Percentiles rank a stretch among this genome's conserved stretches.
These are phyloP conservation scores for Nyleta sp. DNA, from an alignment of 2,888 invertebrate species.

Conservation along the genomic window DNA sequence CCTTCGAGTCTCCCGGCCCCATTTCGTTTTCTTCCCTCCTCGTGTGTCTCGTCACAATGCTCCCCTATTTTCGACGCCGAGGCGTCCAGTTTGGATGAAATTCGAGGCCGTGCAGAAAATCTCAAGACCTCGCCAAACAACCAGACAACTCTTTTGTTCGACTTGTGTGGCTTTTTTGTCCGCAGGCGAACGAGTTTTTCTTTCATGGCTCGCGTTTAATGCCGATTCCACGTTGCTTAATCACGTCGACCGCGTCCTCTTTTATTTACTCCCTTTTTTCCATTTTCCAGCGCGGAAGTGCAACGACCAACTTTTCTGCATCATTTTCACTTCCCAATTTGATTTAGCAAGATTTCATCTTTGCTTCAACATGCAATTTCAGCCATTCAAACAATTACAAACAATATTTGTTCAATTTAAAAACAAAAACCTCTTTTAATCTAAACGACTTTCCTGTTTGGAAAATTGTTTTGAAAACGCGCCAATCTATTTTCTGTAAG, in stretches of 20 bases:
- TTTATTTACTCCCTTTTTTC: constrained; percentile 1
- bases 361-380: too few relatives aligned
- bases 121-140: constrained; percentile 52
- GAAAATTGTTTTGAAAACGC: too few relatives aligned
- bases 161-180: constrained; percentile 20
- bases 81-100: constrained; percentile 61
- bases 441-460: too few relatives aligned
- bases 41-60: constrained; percentile 58
- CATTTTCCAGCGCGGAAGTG: too few relatives aligned
- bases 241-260: neutral
- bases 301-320: too few relatives aligned
- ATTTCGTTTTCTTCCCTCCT: constrained; percentile 47
- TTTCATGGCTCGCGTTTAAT: constrained; percentile 3
- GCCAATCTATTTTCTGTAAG: too few relatives aligned
- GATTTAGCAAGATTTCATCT: too few relatives aligned
- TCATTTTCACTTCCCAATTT: too few relatives aligned
- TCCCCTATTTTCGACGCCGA: constrained; percentile 62
- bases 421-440: too few relatives aligned
- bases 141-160: constrained; percentile 63
- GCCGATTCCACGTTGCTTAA: neutral
- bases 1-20: constrained; percentile 53
- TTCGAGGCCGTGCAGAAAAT: constrained; percentile 63
- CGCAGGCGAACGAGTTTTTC: constrained; percentile 37
- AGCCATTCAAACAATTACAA: too few relatives aligned
- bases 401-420: too few relatives aligned